Conservation (phyloP, 2,888 invertebrate genomes). For the Andrena fulva region DNA sequence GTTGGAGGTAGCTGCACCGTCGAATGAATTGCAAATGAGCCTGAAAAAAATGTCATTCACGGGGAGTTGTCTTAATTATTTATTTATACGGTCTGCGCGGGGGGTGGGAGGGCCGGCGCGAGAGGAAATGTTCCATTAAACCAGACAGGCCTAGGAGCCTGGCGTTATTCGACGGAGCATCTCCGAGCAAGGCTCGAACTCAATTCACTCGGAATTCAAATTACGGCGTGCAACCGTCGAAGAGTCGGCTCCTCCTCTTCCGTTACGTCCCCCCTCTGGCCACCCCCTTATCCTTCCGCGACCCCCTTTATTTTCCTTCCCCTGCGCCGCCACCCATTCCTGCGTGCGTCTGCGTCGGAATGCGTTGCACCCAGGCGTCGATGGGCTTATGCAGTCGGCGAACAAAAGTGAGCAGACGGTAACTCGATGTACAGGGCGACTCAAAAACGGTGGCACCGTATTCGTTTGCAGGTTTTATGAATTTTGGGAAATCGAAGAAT, state of each 20-base stretch:
- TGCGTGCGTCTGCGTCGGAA: constrained; percentile 53
- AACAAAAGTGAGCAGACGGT: constrained; percentile 26
- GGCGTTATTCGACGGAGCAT: constrained; percentile 74
- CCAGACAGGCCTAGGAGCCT: constrained; percentile 57
- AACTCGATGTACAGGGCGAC: not conserved
- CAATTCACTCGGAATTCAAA: constrained; percentile 82
- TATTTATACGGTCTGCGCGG: constrained; percentile 52
- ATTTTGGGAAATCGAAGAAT: not conserved
- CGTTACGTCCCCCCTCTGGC: constrained; percentile 28
- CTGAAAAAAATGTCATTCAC: constrained; percentile 46
- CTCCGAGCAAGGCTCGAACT: constrained; percentile 74
- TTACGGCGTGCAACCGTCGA: constrained; percentile 70
- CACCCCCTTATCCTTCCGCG: constrained; percentile 19
- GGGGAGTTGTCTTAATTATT: constrained; percentile 59
- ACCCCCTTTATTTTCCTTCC: constrained; percentile 53
- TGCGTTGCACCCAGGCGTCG: constrained; percentile 40
- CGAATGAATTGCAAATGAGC: constrained; percentile 46
- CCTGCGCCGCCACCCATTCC: constrained; percentile 25
- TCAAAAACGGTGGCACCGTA: constrained; percentile 1
- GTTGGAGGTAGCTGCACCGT: not conserved
- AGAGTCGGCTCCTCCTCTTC: constrained; percentile 51
- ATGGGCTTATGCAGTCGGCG: constrained; percentile 31
- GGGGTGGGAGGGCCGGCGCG: not conserved
- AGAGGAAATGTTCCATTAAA: constrained; percentile 64
- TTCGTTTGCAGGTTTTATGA: not conserved